A percentile compares a stretch with the other conserved stretches of the same genome.
These are phyloP conservation scores for Labia minor DNA, from an alignment of 2,888 invertebrate genomes.

Conservation along the genomic window DNA sequence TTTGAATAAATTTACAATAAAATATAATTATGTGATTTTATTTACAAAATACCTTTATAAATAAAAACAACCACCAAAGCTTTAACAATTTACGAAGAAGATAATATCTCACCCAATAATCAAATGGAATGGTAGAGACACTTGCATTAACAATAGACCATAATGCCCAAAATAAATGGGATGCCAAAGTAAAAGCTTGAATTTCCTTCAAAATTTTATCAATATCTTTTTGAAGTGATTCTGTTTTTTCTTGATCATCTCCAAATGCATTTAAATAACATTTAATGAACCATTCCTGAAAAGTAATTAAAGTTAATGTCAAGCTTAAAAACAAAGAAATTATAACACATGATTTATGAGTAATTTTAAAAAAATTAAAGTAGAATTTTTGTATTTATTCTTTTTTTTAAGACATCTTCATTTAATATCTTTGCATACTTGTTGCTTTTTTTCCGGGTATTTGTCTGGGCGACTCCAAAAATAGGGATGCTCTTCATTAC, in stretches of 20 bases:
- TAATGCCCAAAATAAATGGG: constrained; percentile 47
- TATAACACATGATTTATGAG: no score
- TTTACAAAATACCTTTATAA: no score
- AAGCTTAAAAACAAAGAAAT: no score
- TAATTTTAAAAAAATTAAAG: no score
- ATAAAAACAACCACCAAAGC: no score
- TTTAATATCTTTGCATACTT: constrained; percentile 33
- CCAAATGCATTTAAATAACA: constrained; percentile 31
- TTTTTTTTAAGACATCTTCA: no score
- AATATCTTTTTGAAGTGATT: constrained; percentile 23
- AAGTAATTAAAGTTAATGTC: no score
- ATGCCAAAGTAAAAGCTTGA: constrained; percentile 41
- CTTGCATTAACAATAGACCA: constrained; percentile 43
- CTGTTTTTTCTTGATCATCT: neutral
- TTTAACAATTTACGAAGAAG: no score
- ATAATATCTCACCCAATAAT: constrained; percentile 37
- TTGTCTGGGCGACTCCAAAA: constrained; percentile 35
- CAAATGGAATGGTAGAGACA: constrained; percentile 41
- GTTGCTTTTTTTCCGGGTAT: constrained; percentile 40
- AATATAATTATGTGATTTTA: no score
- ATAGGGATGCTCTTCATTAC: constrained; percentile 36
- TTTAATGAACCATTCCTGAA: constrained; percentile 36
- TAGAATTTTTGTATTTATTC: no score
- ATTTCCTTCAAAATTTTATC: constrained; percentile 39
- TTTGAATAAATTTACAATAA: no score